Evolutionary conservation across 2,888 invertebrate genomes (phyloP), one percentile per base, ranked within the genome.

Genomic region (Dione vanillae): DNA sequence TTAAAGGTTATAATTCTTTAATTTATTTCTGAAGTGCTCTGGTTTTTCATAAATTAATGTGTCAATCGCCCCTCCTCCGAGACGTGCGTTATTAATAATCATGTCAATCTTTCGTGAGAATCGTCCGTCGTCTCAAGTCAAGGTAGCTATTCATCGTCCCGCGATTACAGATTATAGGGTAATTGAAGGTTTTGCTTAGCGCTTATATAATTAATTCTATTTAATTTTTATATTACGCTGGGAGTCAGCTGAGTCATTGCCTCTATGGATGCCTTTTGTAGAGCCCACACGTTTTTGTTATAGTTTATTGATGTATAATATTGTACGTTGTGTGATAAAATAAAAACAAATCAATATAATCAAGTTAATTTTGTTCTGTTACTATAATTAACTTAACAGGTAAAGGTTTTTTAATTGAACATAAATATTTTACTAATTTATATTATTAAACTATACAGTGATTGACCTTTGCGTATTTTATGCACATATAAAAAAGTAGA

Each of bases 21-120:
- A 16, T 16, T 11, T 7, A 65, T 11, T 20, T 14, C 40, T 43
- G 49, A 65, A 9, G 52, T 73, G 76, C 71, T 43, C 75, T 81
- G 78, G 85, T 82, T 69, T 76, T 78, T 77, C 76, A 81, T 84
- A 84, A 87, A 89, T 89, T 90, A 90, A 92, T 83, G 89, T 90
- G 91, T 91, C 91, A 90, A 91, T 86, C 87, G 90, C 90, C 83
- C 89, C 89, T 90, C 87, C 87, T 85, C 80, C 84, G 74, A 74
- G 76, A 85, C 79, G 72, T 59, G 52, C 64, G 67, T 71, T 90
- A 90, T 90, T 90, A 91, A 90, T 91, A 91, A 91, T 88, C 87
- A 86, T 89, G 91, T 91, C 91, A 90, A 88, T 89, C 83, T 78
- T 73, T 84, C 92, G 91, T 92, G 92, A 92, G 92, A 92, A 91